These are phyloP conservation scores for Epirrhoe alternata DNA, from an alignment of 2,888 invertebrate species.

Conservation along the genomic window DNA sequence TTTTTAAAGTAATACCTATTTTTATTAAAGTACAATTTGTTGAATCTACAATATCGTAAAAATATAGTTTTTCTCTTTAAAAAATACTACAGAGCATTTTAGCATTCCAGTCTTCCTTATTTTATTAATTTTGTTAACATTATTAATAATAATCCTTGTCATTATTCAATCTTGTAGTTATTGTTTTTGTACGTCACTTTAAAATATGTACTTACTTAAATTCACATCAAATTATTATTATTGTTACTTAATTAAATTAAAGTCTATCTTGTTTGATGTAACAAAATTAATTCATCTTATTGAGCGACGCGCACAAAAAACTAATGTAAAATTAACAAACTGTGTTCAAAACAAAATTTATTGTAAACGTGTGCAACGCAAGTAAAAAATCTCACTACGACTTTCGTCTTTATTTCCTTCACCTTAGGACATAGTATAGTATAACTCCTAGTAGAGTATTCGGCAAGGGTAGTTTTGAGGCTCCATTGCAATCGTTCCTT, in stretches of 20 bases:
- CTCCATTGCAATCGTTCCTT: slow-evolving; percentile 72
- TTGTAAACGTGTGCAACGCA: slow-evolving; percentile 22
- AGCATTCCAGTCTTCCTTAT: slow-evolving; percentile 10
- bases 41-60: not conserved
- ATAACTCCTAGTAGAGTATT: slow-evolving; percentile 46
- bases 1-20: not conserved
- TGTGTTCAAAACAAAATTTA: slow-evolving; percentile 23
- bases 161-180: not conserved
- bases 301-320: slow-evolving; percentile 19
- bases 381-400: slow-evolving; percentile 26
- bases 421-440: slow-evolving; percentile 63
- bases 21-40: not conserved
- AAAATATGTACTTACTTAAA: too few relatives aligned
- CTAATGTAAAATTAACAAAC: slow-evolving; percentile 11
- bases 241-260: too few relatives aligned
- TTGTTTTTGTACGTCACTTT: not conserved
- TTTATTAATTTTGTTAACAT: not conserved
- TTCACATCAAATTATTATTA: too few relatives aligned
- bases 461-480: slow-evolving; percentile 17
- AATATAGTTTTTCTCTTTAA: not conserved
- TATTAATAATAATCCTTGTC: not conserved
- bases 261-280: slow-evolving; percentile 6
- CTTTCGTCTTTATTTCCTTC: slow-evolving; percentile 40
- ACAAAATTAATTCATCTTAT: slow-evolving; percentile 15
- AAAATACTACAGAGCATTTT: not conserved